Conservation (phyloP, 2,113 vertebrate genomes). For the Mesitornis unicolor region DNA sequence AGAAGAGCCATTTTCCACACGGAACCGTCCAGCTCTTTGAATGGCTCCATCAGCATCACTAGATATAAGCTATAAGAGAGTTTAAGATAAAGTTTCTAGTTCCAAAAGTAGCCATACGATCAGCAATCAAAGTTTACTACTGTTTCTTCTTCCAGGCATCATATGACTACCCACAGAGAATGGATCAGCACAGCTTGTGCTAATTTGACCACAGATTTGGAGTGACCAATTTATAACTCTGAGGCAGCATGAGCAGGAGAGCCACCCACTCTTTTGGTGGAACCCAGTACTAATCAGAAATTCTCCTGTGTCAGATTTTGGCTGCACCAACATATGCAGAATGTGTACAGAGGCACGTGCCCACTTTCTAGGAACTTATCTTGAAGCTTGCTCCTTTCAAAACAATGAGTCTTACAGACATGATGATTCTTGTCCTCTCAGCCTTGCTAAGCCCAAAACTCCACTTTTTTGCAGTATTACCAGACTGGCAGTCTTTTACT, state of each 20-base stretch:
- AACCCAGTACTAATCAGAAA: not conserved
- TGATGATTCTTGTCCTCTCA: not conserved
- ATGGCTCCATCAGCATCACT: constrained; percentile 98
- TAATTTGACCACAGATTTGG: not conserved
- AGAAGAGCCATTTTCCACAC: constrained; percentile 95
- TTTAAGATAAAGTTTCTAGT: not conserved
- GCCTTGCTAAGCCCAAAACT: not conserved
- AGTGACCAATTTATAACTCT: not conserved
- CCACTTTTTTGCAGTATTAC: not conserved
- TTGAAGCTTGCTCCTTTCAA: not conserved
- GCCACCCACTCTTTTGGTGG: not conserved
- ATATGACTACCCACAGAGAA: not conserved
- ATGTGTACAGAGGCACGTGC: not conserved
- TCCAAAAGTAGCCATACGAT: not conserved
- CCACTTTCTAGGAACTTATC: not conserved
- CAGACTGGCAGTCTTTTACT: not conserved
- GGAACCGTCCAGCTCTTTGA: constrained; percentile 95
- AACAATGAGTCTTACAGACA: not conserved
- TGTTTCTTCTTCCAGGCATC: not conserved
- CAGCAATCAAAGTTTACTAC: not conserved
- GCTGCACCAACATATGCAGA: not conserved
- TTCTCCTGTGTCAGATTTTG: not conserved
- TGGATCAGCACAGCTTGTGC: not conserved
- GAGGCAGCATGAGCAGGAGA: accelerated
- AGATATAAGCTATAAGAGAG: constrained; percentile 87